Base-by-base conservation (phyloP, 1,140 invertebrate genomes). In the Cherax destructor region DNA sequence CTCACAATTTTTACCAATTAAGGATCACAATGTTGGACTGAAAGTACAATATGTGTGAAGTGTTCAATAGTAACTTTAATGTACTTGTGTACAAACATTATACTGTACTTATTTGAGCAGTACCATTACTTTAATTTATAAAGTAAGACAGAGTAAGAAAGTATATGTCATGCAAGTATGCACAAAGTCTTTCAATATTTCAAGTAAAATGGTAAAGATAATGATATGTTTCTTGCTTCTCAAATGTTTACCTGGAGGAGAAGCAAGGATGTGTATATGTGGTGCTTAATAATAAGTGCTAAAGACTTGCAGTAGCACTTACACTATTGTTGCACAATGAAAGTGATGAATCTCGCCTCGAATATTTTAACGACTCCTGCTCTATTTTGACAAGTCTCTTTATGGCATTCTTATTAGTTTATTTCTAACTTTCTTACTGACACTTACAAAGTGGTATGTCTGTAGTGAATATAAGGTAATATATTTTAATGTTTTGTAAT, bases 401-500 rank as follows among this genome's bases (percentile, higher is more conserved):
- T 10, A 10, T 74, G 21, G 21, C 21, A 74, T 74, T 74, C 11
- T 74, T 74, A 30, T 5, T 41, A 74, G 13, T 65, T 65, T 6
- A 74, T 74, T 74, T 74, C n/a, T 30, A 24, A 74, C 69, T 30
- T 30, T 74, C 69, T 74, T n/a, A 74, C 24, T 74, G 69, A 74
- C 0, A 74, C 1, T 74, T 30, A 10, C 30, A 11, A 9, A 30
- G 69, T 7, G 30, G 69, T 74, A 30, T 74, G 69, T 30, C 69
- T 30, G 7, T 74, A 74, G n/a, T 74, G 30, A 74, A 5, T 30
- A 74, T 41, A 74, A 74, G 69, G 24, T 30, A 30, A 74, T 74
- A 74, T 74, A 30, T 74, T 74, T 74, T 74, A 30, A 74, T 74
- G 24, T 30, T 74, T 74, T 74, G n/a, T 74, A 74, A 74, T 74